Evolutionary conservation across 2,113 vertebrate species (phyloP).

Genomic region (Thomomys bottae): DNA sequence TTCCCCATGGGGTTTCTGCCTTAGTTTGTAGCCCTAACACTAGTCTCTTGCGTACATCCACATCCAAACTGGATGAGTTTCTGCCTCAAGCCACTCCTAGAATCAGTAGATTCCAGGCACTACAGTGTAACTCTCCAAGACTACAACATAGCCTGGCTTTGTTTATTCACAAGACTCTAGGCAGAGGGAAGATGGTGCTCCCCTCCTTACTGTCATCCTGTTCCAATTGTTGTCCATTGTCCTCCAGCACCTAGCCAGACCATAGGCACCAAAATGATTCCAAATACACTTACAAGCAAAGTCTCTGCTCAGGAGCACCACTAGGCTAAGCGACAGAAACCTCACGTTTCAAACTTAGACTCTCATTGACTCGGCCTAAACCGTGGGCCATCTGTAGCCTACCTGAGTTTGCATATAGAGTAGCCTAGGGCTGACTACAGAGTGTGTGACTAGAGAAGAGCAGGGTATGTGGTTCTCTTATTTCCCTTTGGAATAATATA

Average conservation of each 20-base stretch:
- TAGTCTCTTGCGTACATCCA: background rate
- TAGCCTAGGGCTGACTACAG: background rate
- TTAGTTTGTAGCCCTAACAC: background rate
- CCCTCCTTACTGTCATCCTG: background rate
- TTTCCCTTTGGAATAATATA: background rate
- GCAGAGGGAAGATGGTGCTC: background rate
- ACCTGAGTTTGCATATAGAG: background rate
- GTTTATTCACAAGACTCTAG: background rate
- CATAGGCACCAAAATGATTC: background rate
- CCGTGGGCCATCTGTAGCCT: background rate
- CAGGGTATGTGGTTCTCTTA: background rate
- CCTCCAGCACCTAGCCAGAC: background rate
- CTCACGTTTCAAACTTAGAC: background rate
- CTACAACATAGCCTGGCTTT: background rate
- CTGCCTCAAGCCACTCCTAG: background rate
- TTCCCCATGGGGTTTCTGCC: background rate
- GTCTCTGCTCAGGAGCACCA: background rate
- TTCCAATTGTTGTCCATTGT: background rate
- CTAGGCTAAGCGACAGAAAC: background rate
- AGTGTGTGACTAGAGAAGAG: background rate
- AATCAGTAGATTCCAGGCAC: background rate
- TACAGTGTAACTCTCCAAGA: background rate
- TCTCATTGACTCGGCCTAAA: background rate
- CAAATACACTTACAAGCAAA: background rate
- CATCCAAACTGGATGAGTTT: background rate